phyloP scores from a whole-genome alignment of 2,888 invertebrate species.

The Drosophila neonasuta region DNA sequence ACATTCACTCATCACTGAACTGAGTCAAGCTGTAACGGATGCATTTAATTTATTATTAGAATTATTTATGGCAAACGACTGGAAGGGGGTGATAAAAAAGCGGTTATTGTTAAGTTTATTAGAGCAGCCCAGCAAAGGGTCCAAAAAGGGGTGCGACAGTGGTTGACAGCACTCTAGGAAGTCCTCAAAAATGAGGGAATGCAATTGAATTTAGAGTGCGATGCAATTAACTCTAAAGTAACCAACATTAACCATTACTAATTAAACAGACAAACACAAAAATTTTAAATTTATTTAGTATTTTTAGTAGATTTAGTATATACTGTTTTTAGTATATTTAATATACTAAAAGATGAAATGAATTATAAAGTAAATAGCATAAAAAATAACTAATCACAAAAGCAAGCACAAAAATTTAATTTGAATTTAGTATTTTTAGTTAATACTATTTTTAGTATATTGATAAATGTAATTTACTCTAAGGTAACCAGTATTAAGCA shows the following conservation, averaged over 20 bases:
- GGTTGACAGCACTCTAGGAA: slow-evolving; percentile 39
- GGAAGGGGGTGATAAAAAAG: slow-evolving; percentile 71
- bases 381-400: too few relatives aligned
- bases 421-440: too few relatives aligned
- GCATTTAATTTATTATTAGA: slow-evolving; percentile 82
- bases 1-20: slow-evolving; percentile 49
- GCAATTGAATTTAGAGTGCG: background rate
- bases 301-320: too few relatives aligned
- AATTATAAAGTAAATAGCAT: too few relatives aligned
- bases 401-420: too few relatives aligned
- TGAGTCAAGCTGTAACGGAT: slow-evolving; percentile 79
- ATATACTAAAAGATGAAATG: too few relatives aligned
- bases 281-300: too few relatives aligned
- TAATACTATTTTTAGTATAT: too few relatives aligned
- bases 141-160: slow-evolving; percentile 65
- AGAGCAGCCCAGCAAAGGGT: slow-evolving; percentile 41
- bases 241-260: background rate
- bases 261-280: background rate
- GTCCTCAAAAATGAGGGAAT: slow-evolving; percentile 13
- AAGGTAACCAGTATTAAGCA: too few relatives aligned
- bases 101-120: slow-evolving; percentile 75
- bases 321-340: too few relatives aligned
- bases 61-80: slow-evolving; percentile 80
- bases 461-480: too few relatives aligned
- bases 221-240: background rate